Conservation (phyloP, 2,797 vertebrate genomes). For the Anguilla megastoma region DNA sequence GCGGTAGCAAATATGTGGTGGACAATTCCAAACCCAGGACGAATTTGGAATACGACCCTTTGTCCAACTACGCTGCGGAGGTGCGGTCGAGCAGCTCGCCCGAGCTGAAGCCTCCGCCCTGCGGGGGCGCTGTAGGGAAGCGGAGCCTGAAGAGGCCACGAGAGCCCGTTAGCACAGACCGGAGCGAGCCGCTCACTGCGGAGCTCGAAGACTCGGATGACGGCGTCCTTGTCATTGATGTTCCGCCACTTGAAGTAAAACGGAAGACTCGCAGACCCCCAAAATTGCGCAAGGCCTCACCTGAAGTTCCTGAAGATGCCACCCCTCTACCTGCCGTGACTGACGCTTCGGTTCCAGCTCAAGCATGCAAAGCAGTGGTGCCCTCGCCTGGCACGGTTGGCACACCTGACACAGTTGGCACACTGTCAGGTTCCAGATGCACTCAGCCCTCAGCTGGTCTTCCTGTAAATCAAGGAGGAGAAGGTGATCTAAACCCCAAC, state of each 20-base stretch:
- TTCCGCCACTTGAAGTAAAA: slow-evolving; percentile 43
- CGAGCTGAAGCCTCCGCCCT: slow-evolving; percentile 43
- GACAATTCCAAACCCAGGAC: slow-evolving; percentile 71
- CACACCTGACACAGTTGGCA: background rate
- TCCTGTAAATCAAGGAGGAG: slow-evolving; percentile 19
- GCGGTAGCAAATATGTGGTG: slow-evolving; percentile 67
- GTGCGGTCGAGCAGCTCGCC: slow-evolving; percentile 58
- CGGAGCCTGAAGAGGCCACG: slow-evolving; percentile 43
- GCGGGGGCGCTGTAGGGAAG: slow-evolving; percentile 42
- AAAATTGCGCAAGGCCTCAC: slow-evolving; percentile 32
- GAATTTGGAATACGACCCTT: slow-evolving; percentile 76
- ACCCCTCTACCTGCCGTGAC: background rate
- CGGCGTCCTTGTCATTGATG: slow-evolving; percentile 67
- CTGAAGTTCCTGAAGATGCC: slow-evolving; percentile 35
- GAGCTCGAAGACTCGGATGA: slow-evolving; percentile 69
- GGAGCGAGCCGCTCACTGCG: slow-evolving; percentile 27
- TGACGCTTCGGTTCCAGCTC: slow-evolving; percentile 1
- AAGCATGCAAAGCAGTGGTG: slow-evolving; percentile 4
- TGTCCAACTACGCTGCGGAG: slow-evolving; percentile 76
- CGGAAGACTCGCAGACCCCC: slow-evolving; percentile 44
- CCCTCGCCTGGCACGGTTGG: background rate
- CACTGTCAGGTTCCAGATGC: background rate
- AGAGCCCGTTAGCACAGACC: slow-evolving; percentile 15
- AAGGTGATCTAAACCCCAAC: slow-evolving; percentile 19
- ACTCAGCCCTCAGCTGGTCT: background rate